Conservation (phyloP, 2,113 vertebrate genomes). For the Xiphophorus hellerii region DNA sequence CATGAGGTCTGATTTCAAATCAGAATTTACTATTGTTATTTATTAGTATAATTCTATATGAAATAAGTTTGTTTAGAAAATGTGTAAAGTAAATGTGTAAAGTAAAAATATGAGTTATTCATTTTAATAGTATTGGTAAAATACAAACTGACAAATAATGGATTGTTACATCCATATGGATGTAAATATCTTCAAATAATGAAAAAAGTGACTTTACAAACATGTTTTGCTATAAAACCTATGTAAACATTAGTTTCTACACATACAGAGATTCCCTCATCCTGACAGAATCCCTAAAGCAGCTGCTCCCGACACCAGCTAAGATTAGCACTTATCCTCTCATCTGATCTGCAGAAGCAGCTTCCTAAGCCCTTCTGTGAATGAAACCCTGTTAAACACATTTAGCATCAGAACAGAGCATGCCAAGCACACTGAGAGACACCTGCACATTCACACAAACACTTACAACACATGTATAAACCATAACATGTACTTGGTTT, state of each 20-base stretch:
- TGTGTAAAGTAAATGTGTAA: no score
- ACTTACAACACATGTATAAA: constrained; percentile 7
- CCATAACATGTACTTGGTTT: constrained; percentile 23
- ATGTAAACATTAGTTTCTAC: not conserved
- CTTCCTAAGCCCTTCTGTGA: constrained; percentile 21
- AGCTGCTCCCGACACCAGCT: constrained; percentile 25
- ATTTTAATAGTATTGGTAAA: no score
- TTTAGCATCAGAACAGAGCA: constrained; percentile 16
- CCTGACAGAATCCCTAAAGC: constrained; percentile 44
- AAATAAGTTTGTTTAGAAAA: no score
- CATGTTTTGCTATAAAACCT: not conserved
- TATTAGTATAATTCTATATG: no score
- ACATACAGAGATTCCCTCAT: constrained; percentile 11
- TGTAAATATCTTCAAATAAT: not conserved
- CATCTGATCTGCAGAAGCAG: constrained; percentile 21
- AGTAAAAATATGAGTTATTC: no score
- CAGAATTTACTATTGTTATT: no score
- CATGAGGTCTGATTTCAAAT: no score
- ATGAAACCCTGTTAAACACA: constrained; percentile 26
- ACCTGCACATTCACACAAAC: constrained; percentile 17
- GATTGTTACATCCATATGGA: no score
- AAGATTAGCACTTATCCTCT: constrained; percentile 17
- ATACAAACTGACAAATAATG: no score
- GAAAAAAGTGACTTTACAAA: not conserved
- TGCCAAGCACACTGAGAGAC: not conserved